Conservation (phyloP, 2,888 invertebrate species). For the Mythimna vitellina region DNA sequence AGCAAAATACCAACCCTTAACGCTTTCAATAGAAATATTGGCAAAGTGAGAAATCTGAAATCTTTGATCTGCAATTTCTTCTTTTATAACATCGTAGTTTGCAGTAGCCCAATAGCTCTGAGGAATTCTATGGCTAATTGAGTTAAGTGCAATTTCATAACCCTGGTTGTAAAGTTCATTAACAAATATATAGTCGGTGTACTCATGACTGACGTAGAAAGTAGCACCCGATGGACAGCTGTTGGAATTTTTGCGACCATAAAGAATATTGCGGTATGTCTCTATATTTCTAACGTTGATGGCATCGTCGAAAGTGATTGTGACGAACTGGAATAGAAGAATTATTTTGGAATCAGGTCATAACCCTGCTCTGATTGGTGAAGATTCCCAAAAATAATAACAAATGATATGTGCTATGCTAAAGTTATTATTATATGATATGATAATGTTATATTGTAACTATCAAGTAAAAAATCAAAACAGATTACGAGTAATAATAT, state of each 20-base stretch:
- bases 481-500: no score
- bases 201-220: slow-evolving; percentile 94
- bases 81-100: slow-evolving; percentile 83
- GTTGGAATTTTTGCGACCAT: slow-evolving; percentile 91
- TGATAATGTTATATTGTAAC: no score
- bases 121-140: slow-evolving; percentile 90
- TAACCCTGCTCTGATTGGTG: neutral
- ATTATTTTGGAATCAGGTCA: neutral
- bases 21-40: slow-evolving; percentile 83
- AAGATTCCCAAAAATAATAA: neutral
- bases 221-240: slow-evolving; percentile 92
- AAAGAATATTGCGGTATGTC: slow-evolving; percentile 89
- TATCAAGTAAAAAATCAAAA: no score
- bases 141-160: slow-evolving; percentile 93
- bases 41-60: slow-evolving; percentile 88
- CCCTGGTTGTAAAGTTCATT: slow-evolving; percentile 91
- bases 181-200: slow-evolving; percentile 92
- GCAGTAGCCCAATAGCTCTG: slow-evolving; percentile 91
- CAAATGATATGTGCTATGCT: no score
- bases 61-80: slow-evolving; percentile 92
- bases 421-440: no score
- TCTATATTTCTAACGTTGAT: slow-evolving; percentile 89
- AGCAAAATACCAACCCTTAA: slow-evolving; percentile 75
- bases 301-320: slow-evolving; percentile 92
- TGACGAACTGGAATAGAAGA: slow-evolving; percentile 90